Conservation (phyloP, 2,797 vertebrate genomes). For the Acanthiza pusilla region DNA sequence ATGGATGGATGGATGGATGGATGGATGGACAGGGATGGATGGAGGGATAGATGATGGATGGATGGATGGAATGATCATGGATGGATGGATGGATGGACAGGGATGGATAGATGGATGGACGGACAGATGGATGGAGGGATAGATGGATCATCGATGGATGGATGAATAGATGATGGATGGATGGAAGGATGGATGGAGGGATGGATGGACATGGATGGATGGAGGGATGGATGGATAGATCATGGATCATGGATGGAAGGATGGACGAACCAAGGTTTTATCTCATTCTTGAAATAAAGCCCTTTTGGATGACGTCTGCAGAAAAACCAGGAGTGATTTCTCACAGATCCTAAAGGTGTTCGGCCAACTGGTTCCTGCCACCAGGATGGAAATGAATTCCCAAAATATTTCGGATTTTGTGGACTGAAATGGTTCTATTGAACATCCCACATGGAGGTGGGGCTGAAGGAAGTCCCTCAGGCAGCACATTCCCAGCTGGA, state of each 20-base stretch:
- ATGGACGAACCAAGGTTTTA: not conserved
- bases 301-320: not conserved
- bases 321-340: not conserved
- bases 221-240: not conserved
- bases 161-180: no score
- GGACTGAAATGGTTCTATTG: accelerated
- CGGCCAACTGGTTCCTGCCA: not conserved
- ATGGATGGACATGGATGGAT: not conserved
- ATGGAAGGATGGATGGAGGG: not conserved
- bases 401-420: not conserved
- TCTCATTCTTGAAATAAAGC: not conserved
- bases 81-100: no score
- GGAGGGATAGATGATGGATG: no score
- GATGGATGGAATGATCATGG: no score
- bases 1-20: no score
- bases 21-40: no score
- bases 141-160: not conserved
- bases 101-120: no score
- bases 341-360: not conserved
- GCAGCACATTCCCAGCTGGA: not conserved
- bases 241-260: not conserved
- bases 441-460: not conserved
- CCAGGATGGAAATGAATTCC: not conserved
- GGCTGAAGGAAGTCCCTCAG: not conserved
- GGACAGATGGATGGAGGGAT: not conserved